These are phyloP conservation scores for Melikaiella ostensackeni DNA, from an alignment of 2,888 invertebrate species.

Conservation along the genomic window DNA sequence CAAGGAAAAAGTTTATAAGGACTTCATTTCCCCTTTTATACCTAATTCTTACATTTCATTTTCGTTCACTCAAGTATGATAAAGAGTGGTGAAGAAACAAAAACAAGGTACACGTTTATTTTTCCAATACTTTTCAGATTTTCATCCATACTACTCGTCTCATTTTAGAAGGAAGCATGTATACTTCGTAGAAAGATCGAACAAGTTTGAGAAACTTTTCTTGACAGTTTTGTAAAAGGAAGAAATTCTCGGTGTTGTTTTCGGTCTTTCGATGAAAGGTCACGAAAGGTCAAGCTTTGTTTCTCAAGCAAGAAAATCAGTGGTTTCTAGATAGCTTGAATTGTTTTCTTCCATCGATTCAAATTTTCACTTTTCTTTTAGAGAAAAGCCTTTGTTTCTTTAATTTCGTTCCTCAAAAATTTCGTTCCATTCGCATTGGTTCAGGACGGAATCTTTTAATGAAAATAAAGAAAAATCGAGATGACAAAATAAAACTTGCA, in stretches of 20 bases:
- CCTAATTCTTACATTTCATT: not conserved
- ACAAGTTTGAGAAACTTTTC: conserved; percentile 37
- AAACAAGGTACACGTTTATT: not conserved
- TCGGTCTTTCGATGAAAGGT: not conserved
- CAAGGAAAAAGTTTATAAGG: too few relatives aligned
- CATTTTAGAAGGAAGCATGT: conserved; percentile 37
- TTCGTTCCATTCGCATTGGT: not conserved
- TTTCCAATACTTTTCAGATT: conserved; percentile 19
- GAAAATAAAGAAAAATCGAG: too few relatives aligned
- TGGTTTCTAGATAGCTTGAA: conserved; percentile 8
- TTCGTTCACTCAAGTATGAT: not conserved
- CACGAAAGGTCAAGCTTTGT: conserved; percentile 18
- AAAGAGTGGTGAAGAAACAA: not conserved
- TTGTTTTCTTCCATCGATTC: conserved; percentile 5
- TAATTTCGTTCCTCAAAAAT: not conserved
- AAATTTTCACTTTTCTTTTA: not conserved
- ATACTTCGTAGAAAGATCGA: conserved; percentile 27
- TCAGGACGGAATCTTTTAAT: too few relatives aligned
- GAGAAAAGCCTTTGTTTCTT: not conserved
- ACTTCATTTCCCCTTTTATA: not conserved
- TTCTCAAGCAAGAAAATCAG: conserved; percentile 22
- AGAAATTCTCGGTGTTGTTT: not conserved
- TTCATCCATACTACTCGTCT: conserved; percentile 17
- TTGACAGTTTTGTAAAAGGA: conserved; percentile 21
- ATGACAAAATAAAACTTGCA: too few relatives aligned